Evolutionary conservation across 2,113 vertebrate genomes (phyloP), one percentile per base, ranked within the genome.

Genomic region (Acinonyx jubatus): DNA sequence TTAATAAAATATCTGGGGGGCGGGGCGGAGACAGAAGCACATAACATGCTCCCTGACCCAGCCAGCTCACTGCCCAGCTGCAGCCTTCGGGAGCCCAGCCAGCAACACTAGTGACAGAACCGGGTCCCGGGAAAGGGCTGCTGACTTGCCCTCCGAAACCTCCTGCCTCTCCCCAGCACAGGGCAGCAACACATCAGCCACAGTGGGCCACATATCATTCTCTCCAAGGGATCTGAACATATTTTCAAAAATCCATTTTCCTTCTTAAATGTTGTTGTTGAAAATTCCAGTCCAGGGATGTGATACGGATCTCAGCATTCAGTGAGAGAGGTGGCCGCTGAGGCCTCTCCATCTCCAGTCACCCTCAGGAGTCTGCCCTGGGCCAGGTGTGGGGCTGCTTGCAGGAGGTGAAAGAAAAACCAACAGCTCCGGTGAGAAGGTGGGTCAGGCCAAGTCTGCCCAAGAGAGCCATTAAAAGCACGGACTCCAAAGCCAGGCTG

Each of bases 141-240:
- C 41, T 15, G 12, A 33, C 74, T 48, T 41, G 19, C n/a, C 18
- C 48, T 21, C 79, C 36, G 12, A 1, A 11, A 11, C 13, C 36
- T 33, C 65, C 65, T 33, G 65, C 78, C 19, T 68, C 10, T 55
- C 73, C 81, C 85, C 29, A 25, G 5, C 7, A 3, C 0, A 0
- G 27, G 29, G 4, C 18, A 36, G 73, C 8, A 6, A n/a, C 0
- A 29, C 16, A 3, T 23, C 61, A 31, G 52, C 65, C 41, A 25
- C 45, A 4, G 4, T 1, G 10, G n/a, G 55, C 15, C 55, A 41
- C 12, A 0, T 1, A 16, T 21, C 41, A 29, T 13, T 65, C 61
- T 79, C 71, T 93, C 66, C 57, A 57, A 82, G 27, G 79, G 21
- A 11, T 41, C 50, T 65, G 80, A 76, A 63, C 29, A 57, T 50